Evolutionary conservation across 2,113 vertebrate genomes (phyloP), one percentile per base, ranked within the genome.

Genomic region (Pampusana beccarii): DNA sequence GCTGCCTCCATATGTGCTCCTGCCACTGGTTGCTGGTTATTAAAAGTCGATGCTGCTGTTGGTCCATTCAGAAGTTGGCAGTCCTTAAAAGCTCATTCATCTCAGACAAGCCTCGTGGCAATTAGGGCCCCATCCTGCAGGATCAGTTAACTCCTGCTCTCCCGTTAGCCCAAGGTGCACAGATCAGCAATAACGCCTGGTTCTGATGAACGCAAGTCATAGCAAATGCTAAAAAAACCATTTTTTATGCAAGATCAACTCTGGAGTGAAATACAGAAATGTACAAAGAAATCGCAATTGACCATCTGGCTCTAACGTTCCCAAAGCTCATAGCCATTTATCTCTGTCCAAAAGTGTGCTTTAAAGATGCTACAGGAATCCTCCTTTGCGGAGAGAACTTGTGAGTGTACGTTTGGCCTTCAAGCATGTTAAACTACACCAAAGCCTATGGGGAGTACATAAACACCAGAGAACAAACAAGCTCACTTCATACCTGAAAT

Each of bases 331-430:
- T 18, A 6, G 24, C 64, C 80, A 90, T 95, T 95, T 94, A 93
- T 96, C 94, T 91, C 91, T 64, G 51, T 91, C 94, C 92, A 95
- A 78, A 90, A 86, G 86, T 15, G 70, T 87, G 87, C 81, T 91
- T 46, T 28, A 93, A 95, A 88, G 92, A 70, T 62, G 72, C 73
- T 75, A 12, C 1, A 62, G 53, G 74, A 73, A 79, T 79, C 80
- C 53, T 62, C 40, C 58, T 92, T 69, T 19, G 34, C 26, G 6
- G 73, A 58, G 77, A 40, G 66, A 31, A 48, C 38, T 58, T 64
- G 44, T 38, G 60, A 77, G 71, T 11, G 50, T 5, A 1, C 42
- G 19, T 69, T 87, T 74, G 91, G 64, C 81, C 78, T 82, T 74
- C 69, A n/a, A 31, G 77, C 7, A 38, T 0, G 20, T 38, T 48